Evolutionary conservation across 1,140 invertebrate genomes (phyloP).

Genomic region (Tetragonula clypearis): DNA sequence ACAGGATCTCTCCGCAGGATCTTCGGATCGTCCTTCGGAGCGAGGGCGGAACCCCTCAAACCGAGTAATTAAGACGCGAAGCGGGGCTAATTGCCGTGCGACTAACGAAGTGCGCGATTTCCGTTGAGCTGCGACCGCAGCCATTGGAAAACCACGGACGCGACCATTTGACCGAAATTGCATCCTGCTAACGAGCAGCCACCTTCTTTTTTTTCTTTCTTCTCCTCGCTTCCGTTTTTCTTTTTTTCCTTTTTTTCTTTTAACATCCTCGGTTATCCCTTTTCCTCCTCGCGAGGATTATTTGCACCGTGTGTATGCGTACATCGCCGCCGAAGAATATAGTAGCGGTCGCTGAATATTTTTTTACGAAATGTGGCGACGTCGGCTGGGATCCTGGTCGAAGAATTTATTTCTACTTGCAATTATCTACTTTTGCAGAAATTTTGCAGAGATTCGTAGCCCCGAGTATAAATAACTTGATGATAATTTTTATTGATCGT

Average conservation of each 20-base stretch:
- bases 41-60: too few species aligned
- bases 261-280: neutral
- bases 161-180: slow-evolving; percentile 12
- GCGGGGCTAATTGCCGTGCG: slow-evolving; percentile 17
- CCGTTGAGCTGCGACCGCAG: neutral
- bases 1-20: slow-evolving; percentile 17
- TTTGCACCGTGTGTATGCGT: neutral
- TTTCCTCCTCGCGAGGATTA: neutral
- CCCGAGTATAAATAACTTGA: too few species aligned
- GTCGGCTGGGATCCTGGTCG: too few species aligned
- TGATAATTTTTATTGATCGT: too few species aligned
- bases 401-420: too few species aligned
- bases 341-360: too few species aligned
- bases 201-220: too few species aligned
- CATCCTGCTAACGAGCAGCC: slow-evolving; percentile 11
- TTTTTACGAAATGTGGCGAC: too few species aligned
- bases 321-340: too few species aligned
- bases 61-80: slow-evolving; percentile 32
- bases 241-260: neutral
- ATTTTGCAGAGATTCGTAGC: too few species aligned
- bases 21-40: slow-evolving; percentile 1
- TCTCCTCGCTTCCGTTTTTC: neutral
- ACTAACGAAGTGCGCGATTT: slow-evolving; percentile 32
- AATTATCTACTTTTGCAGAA: too few species aligned
- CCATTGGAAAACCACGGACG: neutral